Base-by-base conservation (phyloP, 2,888 invertebrate species). In the Melangyna quadrimaculata region DNA sequence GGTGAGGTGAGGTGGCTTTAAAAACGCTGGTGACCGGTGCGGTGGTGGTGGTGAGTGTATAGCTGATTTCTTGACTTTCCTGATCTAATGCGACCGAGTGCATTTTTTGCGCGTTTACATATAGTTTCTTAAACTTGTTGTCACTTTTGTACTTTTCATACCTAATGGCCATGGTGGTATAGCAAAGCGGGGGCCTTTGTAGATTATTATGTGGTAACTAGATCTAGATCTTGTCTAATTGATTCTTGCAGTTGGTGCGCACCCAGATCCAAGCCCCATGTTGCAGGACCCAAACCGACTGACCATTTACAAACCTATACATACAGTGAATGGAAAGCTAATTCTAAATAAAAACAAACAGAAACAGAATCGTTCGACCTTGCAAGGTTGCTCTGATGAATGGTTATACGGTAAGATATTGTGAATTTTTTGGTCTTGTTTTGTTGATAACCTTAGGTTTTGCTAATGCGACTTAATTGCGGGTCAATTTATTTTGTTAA, bases 241-340 rank as follows among this genome's bases (percentile, higher is more conserved):
- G 83, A 80, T 80, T 83, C 74, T 79, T 71, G 74, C 65, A 70
- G 74, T 84, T 75, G 83, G 79, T 80, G 75, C 79, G 71, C 79
- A n/a, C n/a, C n/a, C n/a, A n/a, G n/a, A n/a, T n/a, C 65, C 65
- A 74, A 19, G 19, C 12, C 19, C 32, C 8, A 57, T 19, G 17
- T n/a, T 14, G 27, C 65, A 59, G 79, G 71, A 73, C 35, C 61
- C 51, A 29, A 29, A 19, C 19, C 10, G 1, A 19, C 22, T 6
- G 4, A 43, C n/a, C 8, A n/a, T n/a, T n/a, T n/a, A n/a, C n/a
- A n/a, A n/a, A 3, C 75, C 48, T n/a, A n/a, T n/a, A n/a, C n/a
- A 48, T 14, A 24, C 24, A 67, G 79, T 70, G 79, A 79, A 74
- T 74, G 79, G 79, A 24, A 40, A 57, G n/a, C 48, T 48, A 22